phyloP scores from a whole-genome alignment of 2,797 vertebrate species.

The Podargus strigoides region DNA sequence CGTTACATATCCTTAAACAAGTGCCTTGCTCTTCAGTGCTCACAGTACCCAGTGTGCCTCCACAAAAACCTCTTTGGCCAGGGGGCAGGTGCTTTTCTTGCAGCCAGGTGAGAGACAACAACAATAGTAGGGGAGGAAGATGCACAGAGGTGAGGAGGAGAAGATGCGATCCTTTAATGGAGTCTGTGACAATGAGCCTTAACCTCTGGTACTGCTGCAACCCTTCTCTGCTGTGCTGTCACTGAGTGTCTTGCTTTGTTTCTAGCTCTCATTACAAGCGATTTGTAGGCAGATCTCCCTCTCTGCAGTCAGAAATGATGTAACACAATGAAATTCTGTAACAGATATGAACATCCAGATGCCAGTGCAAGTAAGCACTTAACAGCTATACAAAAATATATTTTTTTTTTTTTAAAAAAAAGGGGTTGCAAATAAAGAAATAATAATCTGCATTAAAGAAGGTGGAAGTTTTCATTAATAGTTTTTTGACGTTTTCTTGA shows the following conservation, averaged over 20 bases:
- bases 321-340: not conserved
- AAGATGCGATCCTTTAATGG: not conserved
- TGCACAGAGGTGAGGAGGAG: not conserved
- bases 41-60: not conserved
- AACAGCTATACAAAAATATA: not conserved
- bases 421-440: not conserved
- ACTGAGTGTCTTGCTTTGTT: not conserved
- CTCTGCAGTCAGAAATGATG: not conserved
- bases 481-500: not conserved
- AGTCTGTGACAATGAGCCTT: not conserved
- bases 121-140: not conserved
- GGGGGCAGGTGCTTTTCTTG: not conserved
- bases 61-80: not conserved
- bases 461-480: not conserved
- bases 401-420: no score
- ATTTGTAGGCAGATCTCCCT: not conserved
- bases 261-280: not conserved
- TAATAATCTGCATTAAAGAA: not conserved
- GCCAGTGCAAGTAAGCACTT: not conserved
- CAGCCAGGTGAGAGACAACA: not conserved
- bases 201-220: not conserved
- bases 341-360: not conserved
- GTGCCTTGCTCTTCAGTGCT: not conserved
- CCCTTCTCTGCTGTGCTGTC: not conserved
- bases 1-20: not conserved